Conservation (phyloP, 2,888 invertebrate genomes). For the Cataglyphis albicans region DNA sequence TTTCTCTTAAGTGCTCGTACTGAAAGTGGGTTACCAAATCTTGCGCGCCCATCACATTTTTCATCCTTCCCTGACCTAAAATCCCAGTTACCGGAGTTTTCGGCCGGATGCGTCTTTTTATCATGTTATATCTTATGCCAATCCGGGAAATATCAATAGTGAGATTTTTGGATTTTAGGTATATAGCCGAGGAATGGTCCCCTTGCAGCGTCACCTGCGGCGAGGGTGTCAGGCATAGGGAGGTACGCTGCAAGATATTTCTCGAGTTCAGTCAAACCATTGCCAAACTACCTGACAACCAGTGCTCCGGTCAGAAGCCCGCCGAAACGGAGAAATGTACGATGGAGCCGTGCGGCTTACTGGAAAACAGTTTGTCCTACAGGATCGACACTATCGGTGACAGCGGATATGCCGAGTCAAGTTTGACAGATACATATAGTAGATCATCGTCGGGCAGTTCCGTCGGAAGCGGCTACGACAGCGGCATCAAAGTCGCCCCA, state of each 20-base stretch:
- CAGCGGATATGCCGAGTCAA: conserved; percentile 84
- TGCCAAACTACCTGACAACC: conserved; percentile 94
- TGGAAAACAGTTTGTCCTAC: conserved; percentile 84
- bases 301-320: conserved; percentile 95
- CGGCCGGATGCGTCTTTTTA: not conserved
- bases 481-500: conserved; percentile 85
- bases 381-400: conserved; percentile 85
- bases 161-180: conserved; percentile 86
- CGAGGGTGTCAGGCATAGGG: conserved; percentile 93
- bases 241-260: conserved; percentile 97
- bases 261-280: conserved; percentile 96
- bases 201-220: conserved; percentile 97
- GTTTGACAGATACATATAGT: conserved; percentile 82
- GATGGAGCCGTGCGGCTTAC: conserved; percentile 90
- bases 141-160: conserved; percentile 9
- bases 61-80: conserved; percentile 30
- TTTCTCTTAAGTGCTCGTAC: not conserved
- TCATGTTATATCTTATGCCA: conserved; percentile 5
- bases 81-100: conserved; percentile 14
- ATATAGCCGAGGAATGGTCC: conserved; percentile 97
- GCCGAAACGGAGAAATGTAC: conserved; percentile 93
- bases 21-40: conserved; percentile 24
- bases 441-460: conserved; percentile 79
- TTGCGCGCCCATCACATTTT: conserved; percentile 23
- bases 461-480: conserved; percentile 71